A percentile compares a stretch with the other conserved stretches of the same genome.
These are phyloP conservation scores for Drosophila mimetica DNA, from an alignment of 2,888 invertebrate genomes.

Conservation along the genomic window DNA sequence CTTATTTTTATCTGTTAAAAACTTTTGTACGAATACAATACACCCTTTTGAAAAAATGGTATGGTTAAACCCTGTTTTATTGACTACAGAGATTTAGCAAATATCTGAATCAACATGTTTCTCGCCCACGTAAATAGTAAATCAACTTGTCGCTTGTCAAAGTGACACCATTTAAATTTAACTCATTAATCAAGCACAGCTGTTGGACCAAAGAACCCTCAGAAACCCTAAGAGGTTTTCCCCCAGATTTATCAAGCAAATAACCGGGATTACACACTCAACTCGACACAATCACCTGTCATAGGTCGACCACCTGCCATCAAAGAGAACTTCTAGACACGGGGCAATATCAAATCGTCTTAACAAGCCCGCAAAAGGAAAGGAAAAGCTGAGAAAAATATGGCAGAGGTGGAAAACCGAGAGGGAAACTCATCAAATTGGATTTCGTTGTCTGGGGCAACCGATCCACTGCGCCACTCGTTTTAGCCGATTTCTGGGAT, in stretches of 20 bases:
- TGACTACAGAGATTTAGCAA: too few relatives aligned
- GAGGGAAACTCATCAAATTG: slow-evolving; percentile 58
- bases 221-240: slow-evolving; percentile 11
- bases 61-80: too few relatives aligned
- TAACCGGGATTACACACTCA: slow-evolving; percentile 30
- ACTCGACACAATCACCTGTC: slow-evolving; percentile 32
- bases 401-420: slow-evolving; percentile 21
- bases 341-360: not conserved
- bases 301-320: slow-evolving; percentile 21
- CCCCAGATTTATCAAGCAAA: slow-evolving; percentile 31
- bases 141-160: slow-evolving; percentile 31
- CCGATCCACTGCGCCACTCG: slow-evolving; percentile 32
- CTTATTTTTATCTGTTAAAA: too few relatives aligned
- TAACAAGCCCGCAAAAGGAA: slow-evolving; percentile 19
- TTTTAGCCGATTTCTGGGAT: slow-evolving; percentile 37
- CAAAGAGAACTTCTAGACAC: slow-evolving; percentile 19
- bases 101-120: not conserved
- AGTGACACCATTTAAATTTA: slow-evolving; percentile 27
- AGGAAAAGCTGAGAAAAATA: not conserved
- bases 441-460: slow-evolving; percentile 65
- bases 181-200: slow-evolving; percentile 30
- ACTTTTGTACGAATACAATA: too few relatives aligned
- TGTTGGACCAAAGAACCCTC: slow-evolving; percentile 3
- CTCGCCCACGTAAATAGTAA: not conserved
- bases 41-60: too few relatives aligned